A percentile compares a stretch with the other conserved stretches of the same genome.
Conservation (phyloP, 2,888 invertebrate genomes). For the Bhutanitis thaidina region DNA sequence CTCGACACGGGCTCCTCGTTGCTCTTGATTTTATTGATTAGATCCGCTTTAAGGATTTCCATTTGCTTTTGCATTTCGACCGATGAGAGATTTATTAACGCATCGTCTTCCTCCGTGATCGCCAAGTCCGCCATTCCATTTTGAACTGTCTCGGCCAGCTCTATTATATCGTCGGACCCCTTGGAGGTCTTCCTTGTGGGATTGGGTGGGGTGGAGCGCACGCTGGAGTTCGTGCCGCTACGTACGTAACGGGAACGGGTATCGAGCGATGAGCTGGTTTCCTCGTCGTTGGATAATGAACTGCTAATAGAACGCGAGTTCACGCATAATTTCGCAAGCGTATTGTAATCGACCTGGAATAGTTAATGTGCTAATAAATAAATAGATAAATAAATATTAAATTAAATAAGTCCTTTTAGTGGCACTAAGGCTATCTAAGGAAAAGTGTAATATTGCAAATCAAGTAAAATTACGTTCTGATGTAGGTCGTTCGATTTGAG, state of each 20-base stretch:
- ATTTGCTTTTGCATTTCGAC: slow-evolving; percentile 60
- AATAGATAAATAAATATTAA: too few species aligned
- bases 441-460: slow-evolving; percentile 3
- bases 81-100: slow-evolving; percentile 38
- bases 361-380: background rate
- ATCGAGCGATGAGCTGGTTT: slow-evolving; percentile 57
- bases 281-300: slow-evolving; percentile 62
- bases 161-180: slow-evolving; percentile 63
- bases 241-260: slow-evolving; percentile 53
- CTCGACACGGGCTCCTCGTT: slow-evolving; percentile 50
- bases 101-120: slow-evolving; percentile 54
- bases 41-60: slow-evolving; percentile 57
- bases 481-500: slow-evolving; percentile 7
- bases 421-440: background rate
- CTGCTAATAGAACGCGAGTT: slow-evolving; percentile 62
- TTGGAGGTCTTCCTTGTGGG: slow-evolving; percentile 54
- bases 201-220: slow-evolving; percentile 52
- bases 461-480: slow-evolving; percentile 13
- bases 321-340: slow-evolving; percentile 58
- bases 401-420: too few species aligned
- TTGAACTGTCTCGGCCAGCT: slow-evolving; percentile 77
- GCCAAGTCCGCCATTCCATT: slow-evolving; percentile 76
- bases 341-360: slow-evolving; percentile 54
- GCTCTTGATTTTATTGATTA: slow-evolving; percentile 62
- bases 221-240: slow-evolving; percentile 52